Percentiles rank a stretch among this genome's conserved stretches.
These are phyloP conservation scores for Criorhina ranunculi DNA, from an alignment of 2,888 invertebrate genomes.

Conservation along the genomic window DNA sequence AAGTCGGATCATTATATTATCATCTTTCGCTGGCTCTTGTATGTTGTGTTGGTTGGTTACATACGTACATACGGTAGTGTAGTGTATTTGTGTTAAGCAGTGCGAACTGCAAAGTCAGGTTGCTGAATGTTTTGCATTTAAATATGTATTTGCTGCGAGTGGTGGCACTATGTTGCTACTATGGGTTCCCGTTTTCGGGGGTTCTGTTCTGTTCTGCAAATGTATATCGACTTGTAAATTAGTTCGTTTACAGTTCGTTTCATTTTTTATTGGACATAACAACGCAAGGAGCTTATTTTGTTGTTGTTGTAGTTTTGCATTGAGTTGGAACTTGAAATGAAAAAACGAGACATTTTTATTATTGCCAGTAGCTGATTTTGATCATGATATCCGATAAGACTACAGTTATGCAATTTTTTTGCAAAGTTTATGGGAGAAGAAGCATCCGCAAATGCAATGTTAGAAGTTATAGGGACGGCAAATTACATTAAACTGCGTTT, in stretches of 20 bases:
- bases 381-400: slow-evolving; percentile 24
- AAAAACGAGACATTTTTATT: slow-evolving; percentile 19
- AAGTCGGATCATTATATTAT: slow-evolving; percentile 80
- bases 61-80: neutral
- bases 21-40: slow-evolving; percentile 73
- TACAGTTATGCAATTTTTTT: slow-evolving; percentile 11
- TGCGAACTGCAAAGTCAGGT: slow-evolving; percentile 66
- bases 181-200: slow-evolving; percentile 21
- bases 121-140: slow-evolving; percentile 73
- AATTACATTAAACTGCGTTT: no score
- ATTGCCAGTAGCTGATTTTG: slow-evolving; percentile 50
- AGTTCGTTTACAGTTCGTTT: slow-evolving; percentile 63
- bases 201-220: slow-evolving; percentile 54
- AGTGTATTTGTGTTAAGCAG: slow-evolving; percentile 52
- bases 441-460: neutral
- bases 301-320: slow-evolving; percentile 4
- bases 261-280: slow-evolving; percentile 61
- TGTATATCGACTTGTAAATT: slow-evolving; percentile 71
- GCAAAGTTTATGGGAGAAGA: neutral
- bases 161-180: slow-evolving; percentile 30
- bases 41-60: slow-evolving; percentile 66
- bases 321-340: slow-evolving; percentile 15
- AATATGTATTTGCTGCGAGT: slow-evolving; percentile 44
- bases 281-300: slow-evolving; percentile 54
- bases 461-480: neutral